Percentiles rank a stretch among this genome's conserved stretches.
Conservation (phyloP, 2,113 vertebrate genomes). For the Oostethus manadensis region DNA sequence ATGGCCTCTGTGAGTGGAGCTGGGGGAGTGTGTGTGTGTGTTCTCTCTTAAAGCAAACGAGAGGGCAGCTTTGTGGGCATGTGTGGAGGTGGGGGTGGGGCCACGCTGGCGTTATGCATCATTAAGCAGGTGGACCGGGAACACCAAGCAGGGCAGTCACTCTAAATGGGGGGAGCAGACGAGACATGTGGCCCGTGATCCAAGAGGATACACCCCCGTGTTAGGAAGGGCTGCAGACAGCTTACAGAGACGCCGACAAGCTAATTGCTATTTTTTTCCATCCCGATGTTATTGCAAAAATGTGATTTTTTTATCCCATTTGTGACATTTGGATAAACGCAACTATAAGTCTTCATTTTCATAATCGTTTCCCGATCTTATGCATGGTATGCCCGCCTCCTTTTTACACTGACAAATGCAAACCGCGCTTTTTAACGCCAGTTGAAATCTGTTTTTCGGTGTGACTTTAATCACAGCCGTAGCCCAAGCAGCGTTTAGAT, state of each 20-base stretch:
- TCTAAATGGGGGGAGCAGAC: conserved; percentile 40
- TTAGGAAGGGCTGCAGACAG: conserved; percentile 23
- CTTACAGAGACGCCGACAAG: conserved; percentile 18
- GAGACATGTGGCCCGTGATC: conserved; percentile 61
- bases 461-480: not conserved
- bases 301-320: not conserved
- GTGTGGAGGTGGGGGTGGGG: conserved; percentile 15
- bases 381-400: too few species aligned
- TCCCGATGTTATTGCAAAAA: not conserved
- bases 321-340: too few species aligned
- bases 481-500: not conserved
- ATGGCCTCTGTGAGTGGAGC: conserved; percentile 32
- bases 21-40: conserved; percentile 16
- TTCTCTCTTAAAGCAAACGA: conserved; percentile 27
- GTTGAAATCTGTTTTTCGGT: not conserved
- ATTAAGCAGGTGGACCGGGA: conserved; percentile 64
- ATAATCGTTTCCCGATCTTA: too few species aligned
- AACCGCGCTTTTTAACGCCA: not conserved
- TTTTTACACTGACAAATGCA: too few species aligned
- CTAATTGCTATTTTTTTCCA: not conserved
- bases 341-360: too few species aligned
- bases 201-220: conserved; percentile 43
- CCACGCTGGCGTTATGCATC: conserved; percentile 62
- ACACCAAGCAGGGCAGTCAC: conserved; percentile 46
- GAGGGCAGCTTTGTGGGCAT: conserved; percentile 16